Evolutionary conservation across 2,888 invertebrate genomes (phyloP), one percentile per base, ranked within the genome.

Genomic region (Mythimna impura): DNA sequence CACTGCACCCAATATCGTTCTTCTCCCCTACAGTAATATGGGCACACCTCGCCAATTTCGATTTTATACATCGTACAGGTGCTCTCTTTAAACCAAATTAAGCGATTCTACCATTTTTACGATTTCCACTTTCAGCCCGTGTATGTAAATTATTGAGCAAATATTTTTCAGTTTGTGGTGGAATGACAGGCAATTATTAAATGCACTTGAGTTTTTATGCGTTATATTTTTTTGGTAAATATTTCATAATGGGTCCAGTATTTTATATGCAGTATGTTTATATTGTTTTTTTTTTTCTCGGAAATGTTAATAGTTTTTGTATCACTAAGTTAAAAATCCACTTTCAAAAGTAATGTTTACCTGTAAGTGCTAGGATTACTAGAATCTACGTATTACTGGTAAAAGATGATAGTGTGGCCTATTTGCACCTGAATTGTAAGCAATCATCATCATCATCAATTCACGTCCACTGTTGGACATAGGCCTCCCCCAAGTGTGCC

Each of bases 31-130:
- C 52, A 36, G 25, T 60, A 76, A 60, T 63, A 75, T 52, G 55
- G 54, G 20, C 57, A 9, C 64, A 66, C 67, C 60, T 63, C 66
- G 20, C 63, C 61, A 60, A 78, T 74, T 73, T 62, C 50, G 50
- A 82, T 78, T 85, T 86, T 62, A 82, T 66, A 61, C 40, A 22
- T 36, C 65, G 62, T 76, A 34, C 87, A 78, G 83, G 78, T 82
- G 85, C 82, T 74, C 73, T 54, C 62, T 79, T 81, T 77, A 67
- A 86, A 75, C 62, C 30, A 76, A 86, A 86, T 85, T 82, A 85
- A 79, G 78, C 57, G 67, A 78, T 82, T 73, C 55, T 57, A 61
- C 72, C 63, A 71, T 76, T 85, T 84, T 85, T 71, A 85, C 71
- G 71, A 72, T 78, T 80, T 63, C 72, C 64, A 43, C 55, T 63